Conservation (phyloP, 2,888 invertebrate genomes). For the Apocheima hispidaria region DNA sequence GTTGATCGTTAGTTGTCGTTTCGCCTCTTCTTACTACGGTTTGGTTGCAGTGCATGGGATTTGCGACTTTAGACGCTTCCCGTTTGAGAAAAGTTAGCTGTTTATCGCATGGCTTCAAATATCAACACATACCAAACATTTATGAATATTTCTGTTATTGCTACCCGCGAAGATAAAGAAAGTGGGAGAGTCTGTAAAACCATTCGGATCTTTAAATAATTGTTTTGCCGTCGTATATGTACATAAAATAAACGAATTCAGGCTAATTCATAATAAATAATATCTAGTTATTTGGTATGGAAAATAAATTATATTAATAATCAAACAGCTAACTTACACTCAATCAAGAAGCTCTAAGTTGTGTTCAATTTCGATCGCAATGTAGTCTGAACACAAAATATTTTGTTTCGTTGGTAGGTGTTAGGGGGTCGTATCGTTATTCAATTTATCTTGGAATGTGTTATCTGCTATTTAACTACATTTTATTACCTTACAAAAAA, state of each 20-base stretch:
- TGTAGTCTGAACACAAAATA: conserved; percentile 24
- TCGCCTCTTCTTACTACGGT: conserved; percentile 63
- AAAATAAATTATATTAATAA: neutral
- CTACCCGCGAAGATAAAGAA: neutral
- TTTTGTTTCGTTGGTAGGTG: conserved; percentile 18
- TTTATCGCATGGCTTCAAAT: conserved; percentile 7
- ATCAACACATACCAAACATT: neutral
- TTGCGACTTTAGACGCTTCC: conserved; percentile 32
- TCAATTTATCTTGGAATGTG: conserved; percentile 4
- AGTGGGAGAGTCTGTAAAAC: neutral
- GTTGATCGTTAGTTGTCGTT: conserved; percentile 82
- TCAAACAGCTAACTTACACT: conserved; percentile 31
- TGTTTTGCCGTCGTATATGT: neutral
- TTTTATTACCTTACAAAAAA: conserved; percentile 5
- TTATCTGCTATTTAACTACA: neutral
- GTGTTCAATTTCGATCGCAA: conserved; percentile 15
- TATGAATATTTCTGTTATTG: neutral
- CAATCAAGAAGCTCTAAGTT: conserved; percentile 24
- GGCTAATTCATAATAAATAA: neutral
- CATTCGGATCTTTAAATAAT: neutral
- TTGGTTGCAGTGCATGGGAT: conserved; percentile 76
- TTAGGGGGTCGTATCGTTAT: conserved; percentile 31
- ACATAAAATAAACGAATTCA: neutral
- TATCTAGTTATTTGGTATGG: neutral
- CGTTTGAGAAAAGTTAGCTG: conserved; percentile 25